A percentile compares a stretch with the other conserved stretches of the same genome.
These are phyloP conservation scores for Platycheirus albimanus DNA, from an alignment of 2,888 invertebrate genomes.

Conservation along the genomic window DNA sequence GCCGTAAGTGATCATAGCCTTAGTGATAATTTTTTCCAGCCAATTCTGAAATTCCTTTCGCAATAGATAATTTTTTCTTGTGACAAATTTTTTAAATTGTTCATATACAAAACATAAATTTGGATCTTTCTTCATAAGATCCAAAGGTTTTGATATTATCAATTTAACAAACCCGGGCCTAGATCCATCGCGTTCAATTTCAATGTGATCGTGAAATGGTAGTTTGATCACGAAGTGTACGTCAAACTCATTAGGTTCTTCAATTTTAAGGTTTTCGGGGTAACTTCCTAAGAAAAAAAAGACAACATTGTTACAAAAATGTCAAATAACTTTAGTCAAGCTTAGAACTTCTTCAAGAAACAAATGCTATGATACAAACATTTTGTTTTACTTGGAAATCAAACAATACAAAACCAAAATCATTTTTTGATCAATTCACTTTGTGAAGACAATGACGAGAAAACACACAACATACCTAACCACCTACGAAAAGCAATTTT, in stretches of 20 bases:
- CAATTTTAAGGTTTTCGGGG: slow-evolving; percentile 72
- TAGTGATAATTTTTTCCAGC: slow-evolving; percentile 68
- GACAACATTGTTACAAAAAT: neutral
- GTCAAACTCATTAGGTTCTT: slow-evolving; percentile 77
- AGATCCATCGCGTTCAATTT: slow-evolving; percentile 15
- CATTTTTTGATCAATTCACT: too few relatives aligned
- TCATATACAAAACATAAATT: slow-evolving; percentile 25
- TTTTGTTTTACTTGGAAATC: too few relatives aligned
- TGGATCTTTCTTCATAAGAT: slow-evolving; percentile 13
- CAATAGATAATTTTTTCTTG: slow-evolving; percentile 53
- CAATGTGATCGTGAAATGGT: slow-evolving; percentile 49
- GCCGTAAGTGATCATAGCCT: slow-evolving; percentile 11
- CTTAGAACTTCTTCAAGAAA: too few relatives aligned
- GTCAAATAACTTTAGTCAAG: too few relatives aligned
- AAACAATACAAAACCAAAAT: too few relatives aligned
- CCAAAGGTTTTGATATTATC: slow-evolving; percentile 60
- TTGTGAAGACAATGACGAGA: too few relatives aligned
- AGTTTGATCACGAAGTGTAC: too few relatives aligned
- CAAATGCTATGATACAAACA: too few relatives aligned
- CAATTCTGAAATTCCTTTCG: slow-evolving; percentile 76
- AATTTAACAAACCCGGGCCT: slow-evolving; percentile 75
- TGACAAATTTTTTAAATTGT: slow-evolving; percentile 22
- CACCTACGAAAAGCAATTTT: too few relatives aligned
- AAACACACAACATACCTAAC: too few relatives aligned
- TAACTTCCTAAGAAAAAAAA: slow-evolving; percentile 74